These are phyloP conservation scores for Alfaro cultratus DNA, from an alignment of 2,797 vertebrate genomes.

Conservation along the genomic window DNA sequence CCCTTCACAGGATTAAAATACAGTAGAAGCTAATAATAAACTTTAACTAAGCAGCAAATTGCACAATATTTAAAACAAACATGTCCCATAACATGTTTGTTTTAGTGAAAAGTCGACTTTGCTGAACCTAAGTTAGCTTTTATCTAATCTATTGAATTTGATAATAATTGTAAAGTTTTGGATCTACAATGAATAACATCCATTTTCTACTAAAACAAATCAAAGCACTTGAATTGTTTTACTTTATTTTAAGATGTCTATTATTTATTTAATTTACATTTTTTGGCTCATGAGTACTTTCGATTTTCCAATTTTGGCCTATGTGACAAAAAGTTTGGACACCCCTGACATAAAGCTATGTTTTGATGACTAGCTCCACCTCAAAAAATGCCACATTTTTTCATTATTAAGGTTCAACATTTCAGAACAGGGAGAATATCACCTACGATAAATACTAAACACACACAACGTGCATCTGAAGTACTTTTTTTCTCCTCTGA, in stretches of 20 bases:
- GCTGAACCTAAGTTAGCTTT: no score
- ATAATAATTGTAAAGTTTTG: no score
- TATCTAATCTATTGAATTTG: no score
- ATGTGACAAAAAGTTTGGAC: no score
- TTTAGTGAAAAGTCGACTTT: no score
- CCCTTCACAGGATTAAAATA: neutral
- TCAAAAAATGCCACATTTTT: neutral
- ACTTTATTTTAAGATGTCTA: no score
- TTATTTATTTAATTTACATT: accelerated
- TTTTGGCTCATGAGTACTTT: no score
- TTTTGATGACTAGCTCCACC: neutral
- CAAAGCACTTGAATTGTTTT: no score
- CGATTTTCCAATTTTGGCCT: no score
- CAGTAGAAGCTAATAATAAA: neutral
- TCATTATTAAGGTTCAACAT: neutral
- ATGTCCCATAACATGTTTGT: neutral
- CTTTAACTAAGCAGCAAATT: neutral
- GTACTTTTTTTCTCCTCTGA: neutral
- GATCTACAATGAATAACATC: no score
- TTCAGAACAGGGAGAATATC: neutral
- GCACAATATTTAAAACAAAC: neutral
- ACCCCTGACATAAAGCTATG: neutral
- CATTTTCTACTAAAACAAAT: no score
- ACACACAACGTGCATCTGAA: neutral
- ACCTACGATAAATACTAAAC: neutral